Evolutionary conservation across 2,113 vertebrate species (phyloP).

Genomic region (Tachuris rubrigastra): DNA sequence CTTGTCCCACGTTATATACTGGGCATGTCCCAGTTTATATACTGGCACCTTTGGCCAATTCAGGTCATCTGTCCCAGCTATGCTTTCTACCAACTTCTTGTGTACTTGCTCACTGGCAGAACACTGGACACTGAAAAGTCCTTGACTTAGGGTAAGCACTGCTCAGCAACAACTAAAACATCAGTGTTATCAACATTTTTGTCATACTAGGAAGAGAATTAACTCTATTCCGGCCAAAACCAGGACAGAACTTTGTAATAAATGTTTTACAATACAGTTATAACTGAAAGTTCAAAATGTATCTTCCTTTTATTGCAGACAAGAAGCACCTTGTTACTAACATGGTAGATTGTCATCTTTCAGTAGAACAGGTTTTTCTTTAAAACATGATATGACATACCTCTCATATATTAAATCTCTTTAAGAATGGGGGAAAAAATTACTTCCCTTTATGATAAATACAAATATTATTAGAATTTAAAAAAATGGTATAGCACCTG

Average conservation of each 20-base stretch:
- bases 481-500: not conserved
- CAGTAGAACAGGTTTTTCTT: not conserved
- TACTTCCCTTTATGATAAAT: not conserved
- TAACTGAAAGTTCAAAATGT: not conserved
- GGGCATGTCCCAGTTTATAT: not conserved
- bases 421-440: not conserved
- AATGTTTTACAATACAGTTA: not conserved
- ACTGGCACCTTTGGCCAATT: not conserved
- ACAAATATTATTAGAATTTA: not conserved
- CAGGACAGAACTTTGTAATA: not conserved
- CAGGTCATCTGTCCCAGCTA: not conserved
- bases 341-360: not conserved
- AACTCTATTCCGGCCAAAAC: not conserved
- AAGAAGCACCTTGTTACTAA: not conserved
- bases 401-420: not conserved
- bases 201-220: not conserved
- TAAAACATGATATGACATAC: not conserved
- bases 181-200: not conserved
- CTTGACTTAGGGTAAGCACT: not conserved
- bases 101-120: not conserved
- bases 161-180: not conserved
- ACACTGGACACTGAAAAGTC: not conserved
- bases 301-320: not conserved
- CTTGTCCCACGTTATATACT: not conserved
- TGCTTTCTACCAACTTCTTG: not conserved